Evolutionary conservation across 2,888 invertebrate genomes (phyloP).

Genomic region (Molanna angustata): DNA sequence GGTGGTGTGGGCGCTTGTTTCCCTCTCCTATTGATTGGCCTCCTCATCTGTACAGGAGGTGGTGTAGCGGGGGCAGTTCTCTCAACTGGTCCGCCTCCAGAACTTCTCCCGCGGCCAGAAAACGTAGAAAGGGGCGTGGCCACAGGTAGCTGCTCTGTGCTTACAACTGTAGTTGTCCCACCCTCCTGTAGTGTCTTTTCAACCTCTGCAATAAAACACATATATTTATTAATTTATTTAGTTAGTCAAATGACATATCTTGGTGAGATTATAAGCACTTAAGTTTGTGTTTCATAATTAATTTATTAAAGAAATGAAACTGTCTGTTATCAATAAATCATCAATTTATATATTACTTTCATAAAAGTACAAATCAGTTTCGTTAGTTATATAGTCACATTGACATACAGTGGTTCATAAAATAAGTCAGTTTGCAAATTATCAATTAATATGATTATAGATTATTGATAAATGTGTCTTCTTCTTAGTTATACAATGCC

Average conservation of each 20-base stretch:
- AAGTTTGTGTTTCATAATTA: too few species aligned
- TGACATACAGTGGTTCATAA: too few species aligned
- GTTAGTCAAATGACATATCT: too few species aligned
- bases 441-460: too few species aligned
- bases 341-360: too few species aligned
- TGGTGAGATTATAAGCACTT: not conserved
- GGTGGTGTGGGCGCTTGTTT: slow-evolving; percentile 95
- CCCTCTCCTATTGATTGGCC: slow-evolving; percentile 84
- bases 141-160: slow-evolving; percentile 24
- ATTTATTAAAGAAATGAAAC: too few species aligned
- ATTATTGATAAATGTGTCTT: too few species aligned
- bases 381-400: too few species aligned
- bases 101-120: slow-evolving; percentile 4
- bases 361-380: too few species aligned
- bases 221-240: not conserved
- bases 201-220: slow-evolving; percentile 66
- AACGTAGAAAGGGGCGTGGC: slow-evolving; percentile 20
- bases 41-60: slow-evolving; percentile 77
- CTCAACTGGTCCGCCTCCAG: slow-evolving; percentile 57
- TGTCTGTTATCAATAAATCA: too few species aligned
- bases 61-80: slow-evolving; percentile 59
- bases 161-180: slow-evolving; percentile 42
- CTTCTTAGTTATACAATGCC: too few species aligned
- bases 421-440: too few species aligned
- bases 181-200: slow-evolving; percentile 86